These are phyloP conservation scores for Rhineura floridana DNA, from an alignment of 2,113 vertebrate genomes.

Conservation along the genomic window DNA sequence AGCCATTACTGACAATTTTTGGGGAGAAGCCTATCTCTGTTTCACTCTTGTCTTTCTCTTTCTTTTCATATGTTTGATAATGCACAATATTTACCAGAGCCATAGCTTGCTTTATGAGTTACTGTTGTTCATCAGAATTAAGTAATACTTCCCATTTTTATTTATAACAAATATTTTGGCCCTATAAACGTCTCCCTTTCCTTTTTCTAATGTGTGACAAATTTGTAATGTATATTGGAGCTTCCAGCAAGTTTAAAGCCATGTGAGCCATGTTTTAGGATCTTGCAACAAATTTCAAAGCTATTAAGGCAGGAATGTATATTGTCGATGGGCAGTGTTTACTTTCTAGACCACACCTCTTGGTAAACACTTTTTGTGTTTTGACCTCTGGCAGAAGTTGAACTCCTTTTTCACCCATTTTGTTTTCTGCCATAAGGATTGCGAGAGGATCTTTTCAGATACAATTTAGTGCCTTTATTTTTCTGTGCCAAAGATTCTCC, in stretches of 20 bases:
- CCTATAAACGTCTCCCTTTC: not conserved
- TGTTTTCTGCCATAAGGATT: slow-evolving; percentile 35
- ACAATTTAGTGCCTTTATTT: slow-evolving; percentile 33
- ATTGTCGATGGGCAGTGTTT: slow-evolving; percentile 45
- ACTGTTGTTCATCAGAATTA: not conserved
- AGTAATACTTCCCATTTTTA: not conserved
- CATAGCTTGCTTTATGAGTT: not conserved
- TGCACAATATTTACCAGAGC: not conserved
- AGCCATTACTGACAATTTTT: slow-evolving; percentile 6
- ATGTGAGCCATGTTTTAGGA: not conserved
- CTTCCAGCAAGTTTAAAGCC: not conserved
- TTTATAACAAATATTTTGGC: not conserved
- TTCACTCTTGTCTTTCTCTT: not conserved
- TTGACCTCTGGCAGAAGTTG: slow-evolving; percentile 25
- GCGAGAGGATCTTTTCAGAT: not conserved
- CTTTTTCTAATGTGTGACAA: not conserved
- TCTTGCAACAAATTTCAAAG: slow-evolving; percentile 1
- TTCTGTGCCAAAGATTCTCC: slow-evolving; percentile 32
- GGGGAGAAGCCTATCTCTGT: not conserved
- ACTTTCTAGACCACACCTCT: slow-evolving; percentile 46
- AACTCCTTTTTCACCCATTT: not conserved
- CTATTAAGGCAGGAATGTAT: slow-evolving; percentile 7
- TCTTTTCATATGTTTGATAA: accelerated
- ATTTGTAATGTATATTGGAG: accelerated
- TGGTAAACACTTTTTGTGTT: slow-evolving; percentile 53